These are phyloP conservation scores for Artemia sp. DNA, from an alignment of 2,888 invertebrate species.

Conservation along the genomic window DNA sequence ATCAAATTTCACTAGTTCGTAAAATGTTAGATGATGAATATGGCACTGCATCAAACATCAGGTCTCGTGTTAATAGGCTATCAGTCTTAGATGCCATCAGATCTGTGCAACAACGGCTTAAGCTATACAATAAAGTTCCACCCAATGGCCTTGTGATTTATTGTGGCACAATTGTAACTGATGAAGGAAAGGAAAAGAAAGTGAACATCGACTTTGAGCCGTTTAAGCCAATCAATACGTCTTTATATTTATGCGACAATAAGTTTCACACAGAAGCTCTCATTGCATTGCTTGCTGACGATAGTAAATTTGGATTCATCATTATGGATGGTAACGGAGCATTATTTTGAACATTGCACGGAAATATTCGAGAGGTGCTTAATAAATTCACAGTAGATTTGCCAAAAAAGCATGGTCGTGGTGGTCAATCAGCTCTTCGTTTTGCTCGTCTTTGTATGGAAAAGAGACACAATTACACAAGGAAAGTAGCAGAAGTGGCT, in stretches of 20 bases:
- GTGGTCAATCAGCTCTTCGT: too few species aligned
- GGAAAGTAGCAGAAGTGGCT: too few species aligned
- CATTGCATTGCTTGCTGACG: too few species aligned
- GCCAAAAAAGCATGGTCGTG: too few species aligned
- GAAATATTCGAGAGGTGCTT: too few species aligned
- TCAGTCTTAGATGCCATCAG: slow-evolving; percentile 99
- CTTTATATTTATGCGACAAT: slow-evolving; percentile 96
- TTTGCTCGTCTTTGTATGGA: too few species aligned
- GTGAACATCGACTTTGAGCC: slow-evolving; percentile 99
- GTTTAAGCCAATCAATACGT: slow-evolving; percentile 99
- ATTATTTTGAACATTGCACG: too few species aligned
- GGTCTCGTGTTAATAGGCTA: slow-evolving; percentile 92
- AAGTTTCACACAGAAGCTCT: slow-evolving; percentile 45
- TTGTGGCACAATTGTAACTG: slow-evolving; percentile 98
- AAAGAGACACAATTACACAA: too few species aligned
- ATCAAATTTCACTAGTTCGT: slow-evolving; percentile 96
- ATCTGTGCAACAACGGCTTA: slow-evolving; percentile 96
- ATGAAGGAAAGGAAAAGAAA: slow-evolving; percentile 99
- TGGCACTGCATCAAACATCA: slow-evolving; percentile 98
- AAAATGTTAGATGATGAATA: slow-evolving; percentile 99
- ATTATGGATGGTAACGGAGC: too few species aligned
- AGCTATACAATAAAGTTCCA: slow-evolving; percentile 98
- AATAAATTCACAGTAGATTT: too few species aligned
- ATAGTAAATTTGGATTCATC: too few species aligned
- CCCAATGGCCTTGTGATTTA: slow-evolving; percentile 98